phyloP scores from a whole-genome alignment of 2,797 vertebrate genomes.

The Taenioides sp. region DNA sequence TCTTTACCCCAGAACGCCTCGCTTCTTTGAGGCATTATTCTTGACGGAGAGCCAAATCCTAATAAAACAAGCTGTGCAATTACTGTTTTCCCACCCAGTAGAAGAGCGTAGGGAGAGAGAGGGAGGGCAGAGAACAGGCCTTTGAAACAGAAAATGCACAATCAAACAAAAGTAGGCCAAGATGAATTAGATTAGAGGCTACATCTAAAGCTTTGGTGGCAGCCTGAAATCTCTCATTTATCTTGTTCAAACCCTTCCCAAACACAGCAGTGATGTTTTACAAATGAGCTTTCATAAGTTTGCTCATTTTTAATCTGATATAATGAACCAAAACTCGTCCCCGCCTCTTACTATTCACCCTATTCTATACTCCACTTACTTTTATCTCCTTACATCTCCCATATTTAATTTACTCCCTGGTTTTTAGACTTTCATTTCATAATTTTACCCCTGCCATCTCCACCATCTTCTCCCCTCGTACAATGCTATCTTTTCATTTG shows the following conservation, averaged over 20 bases:
- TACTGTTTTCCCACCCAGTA: constrained; percentile 62
- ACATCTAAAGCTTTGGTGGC: constrained; percentile 63
- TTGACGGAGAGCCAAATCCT: constrained; percentile 70
- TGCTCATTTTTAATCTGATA: constrained; percentile 74
- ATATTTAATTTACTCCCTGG: constrained; percentile 44
- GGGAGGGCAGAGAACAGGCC: constrained; percentile 40
- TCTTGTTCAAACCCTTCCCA: constrained; percentile 66
- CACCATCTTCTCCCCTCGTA: constrained; percentile 47
- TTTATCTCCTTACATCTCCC: constrained; percentile 54
- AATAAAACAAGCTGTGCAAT: constrained; percentile 66
- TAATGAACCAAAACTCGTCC: constrained; percentile 69
- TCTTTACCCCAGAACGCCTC: constrained; percentile 54
- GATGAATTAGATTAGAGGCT: constrained; percentile 74
- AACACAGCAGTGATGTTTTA: constrained; percentile 71
- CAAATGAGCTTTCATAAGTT: constrained; percentile 75
- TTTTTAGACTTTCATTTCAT: constrained; percentile 48
- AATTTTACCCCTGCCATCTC: constrained; percentile 42
- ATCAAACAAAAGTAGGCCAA: constrained; percentile 76
- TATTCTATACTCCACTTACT: constrained; percentile 57
- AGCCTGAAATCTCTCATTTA: constrained; percentile 74
- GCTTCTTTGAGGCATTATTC: constrained; percentile 58
- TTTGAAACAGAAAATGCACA: constrained; percentile 68
- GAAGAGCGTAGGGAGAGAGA: constrained; percentile 32
- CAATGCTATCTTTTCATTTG: constrained; percentile 55
- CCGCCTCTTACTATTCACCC: constrained; percentile 33